phyloP scores from a whole-genome alignment of 2,888 invertebrate genomes.

The Notodonta ziczac region DNA sequence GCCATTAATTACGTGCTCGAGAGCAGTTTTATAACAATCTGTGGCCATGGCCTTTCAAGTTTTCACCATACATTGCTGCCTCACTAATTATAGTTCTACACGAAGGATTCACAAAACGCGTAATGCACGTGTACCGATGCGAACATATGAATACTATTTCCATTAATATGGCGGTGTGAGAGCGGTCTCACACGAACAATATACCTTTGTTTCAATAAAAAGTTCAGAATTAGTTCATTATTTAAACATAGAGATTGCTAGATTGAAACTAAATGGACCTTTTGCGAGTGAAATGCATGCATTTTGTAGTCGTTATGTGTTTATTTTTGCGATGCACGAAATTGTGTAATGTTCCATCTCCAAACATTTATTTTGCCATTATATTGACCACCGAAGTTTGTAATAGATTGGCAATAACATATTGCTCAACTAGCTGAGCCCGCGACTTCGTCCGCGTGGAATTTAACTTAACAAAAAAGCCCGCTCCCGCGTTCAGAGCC shows the following conservation, averaged over 20 bases:
- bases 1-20: background rate
- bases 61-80: background rate
- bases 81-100: background rate
- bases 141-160: constrained; percentile 8
- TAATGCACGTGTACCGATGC: background rate
- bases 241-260: constrained; percentile 22
- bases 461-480: no score
- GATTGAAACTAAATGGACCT: constrained; percentile 40
- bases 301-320: constrained; percentile 18
- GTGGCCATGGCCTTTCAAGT: background rate
- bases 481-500: no score
- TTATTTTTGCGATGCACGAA: constrained; percentile 17
- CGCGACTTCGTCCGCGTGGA: no score
- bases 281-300: constrained; percentile 32
- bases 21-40: background rate
- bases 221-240: constrained; percentile 33
- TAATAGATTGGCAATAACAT: no score
- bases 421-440: no score
- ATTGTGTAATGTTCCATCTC: background rate
- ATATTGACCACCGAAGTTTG: no score
- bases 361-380: no score
- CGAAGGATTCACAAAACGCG: background rate
- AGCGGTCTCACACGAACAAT: constrained; percentile 40
- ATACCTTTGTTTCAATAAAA: constrained; percentile 42
- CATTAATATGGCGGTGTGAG: constrained; percentile 29